These are phyloP conservation scores for Coleophora deauratella DNA, from an alignment of 2,888 invertebrate species.

Conservation along the genomic window DNA sequence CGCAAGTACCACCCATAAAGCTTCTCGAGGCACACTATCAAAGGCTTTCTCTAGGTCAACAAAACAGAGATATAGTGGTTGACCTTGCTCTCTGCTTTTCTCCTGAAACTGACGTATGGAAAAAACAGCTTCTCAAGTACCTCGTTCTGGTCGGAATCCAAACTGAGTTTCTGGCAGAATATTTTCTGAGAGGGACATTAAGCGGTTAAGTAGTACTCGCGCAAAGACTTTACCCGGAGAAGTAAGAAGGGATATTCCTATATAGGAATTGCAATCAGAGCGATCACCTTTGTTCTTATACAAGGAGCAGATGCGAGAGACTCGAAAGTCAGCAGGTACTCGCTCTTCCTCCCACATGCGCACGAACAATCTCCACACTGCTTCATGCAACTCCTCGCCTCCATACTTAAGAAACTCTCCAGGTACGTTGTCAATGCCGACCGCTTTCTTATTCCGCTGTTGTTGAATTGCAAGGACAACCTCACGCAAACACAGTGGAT, in stretches of 20 bases:
- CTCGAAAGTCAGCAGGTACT: slow-evolving; percentile 3
- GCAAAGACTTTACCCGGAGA: slow-evolving; percentile 11
- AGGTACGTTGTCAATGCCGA: slow-evolving; percentile 9
- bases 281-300: too few species aligned
- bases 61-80: too few species aligned
- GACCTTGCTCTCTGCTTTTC: slow-evolving; percentile 11
- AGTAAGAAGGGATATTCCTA: slow-evolving; percentile 11
- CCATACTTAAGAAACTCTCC: slow-evolving; percentile 13
- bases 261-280: slow-evolving; percentile 15
- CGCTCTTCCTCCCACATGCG: too few species aligned
- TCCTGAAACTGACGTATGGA: slow-evolving; percentile 5
- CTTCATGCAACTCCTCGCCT: slow-evolving; percentile 6
- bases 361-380: slow-evolving; percentile 8
- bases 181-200: slow-evolving; percentile 6
- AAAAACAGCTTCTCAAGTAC: slow-evolving; percentile 13
- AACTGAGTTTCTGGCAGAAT: slow-evolving; percentile 17
- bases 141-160: slow-evolving; percentile 14
- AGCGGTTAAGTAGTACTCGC: slow-evolving; percentile 7
- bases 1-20: slow-evolving; percentile 3
- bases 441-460: slow-evolving; percentile 10
- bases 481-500: slow-evolving; percentile 6
- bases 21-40: too few species aligned
- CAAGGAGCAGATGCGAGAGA: slow-evolving; percentile 5
- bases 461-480: slow-evolving; percentile 8
- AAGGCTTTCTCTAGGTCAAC: too few species aligned